These are phyloP conservation scores for Coregonus sp. DNA, from an alignment of 2,797 vertebrate genomes.

Conservation along the genomic window DNA sequence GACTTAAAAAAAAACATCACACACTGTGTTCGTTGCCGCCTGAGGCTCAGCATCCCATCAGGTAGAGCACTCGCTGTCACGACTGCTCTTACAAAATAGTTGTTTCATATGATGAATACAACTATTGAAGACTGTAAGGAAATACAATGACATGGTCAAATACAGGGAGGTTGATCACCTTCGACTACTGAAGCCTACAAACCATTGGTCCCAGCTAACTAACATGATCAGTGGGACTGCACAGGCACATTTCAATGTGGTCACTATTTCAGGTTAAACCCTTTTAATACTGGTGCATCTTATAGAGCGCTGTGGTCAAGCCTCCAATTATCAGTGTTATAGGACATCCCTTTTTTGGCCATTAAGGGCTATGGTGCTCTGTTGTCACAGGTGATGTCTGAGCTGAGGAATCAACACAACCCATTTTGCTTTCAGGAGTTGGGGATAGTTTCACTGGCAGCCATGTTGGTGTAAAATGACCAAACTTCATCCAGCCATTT, in stretches of 20 bases:
- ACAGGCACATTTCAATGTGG: slow-evolving; percentile 66
- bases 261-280: slow-evolving; percentile 76
- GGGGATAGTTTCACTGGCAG: background rate
- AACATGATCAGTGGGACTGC: slow-evolving; percentile 9
- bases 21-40: background rate
- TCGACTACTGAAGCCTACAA: slow-evolving; percentile 39
- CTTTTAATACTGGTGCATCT: slow-evolving; percentile 70
- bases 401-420: background rate
- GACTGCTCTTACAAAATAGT: background rate
- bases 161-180: slow-evolving; percentile 61
- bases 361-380: slow-evolving; percentile 51
- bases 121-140: slow-evolving; percentile 24
- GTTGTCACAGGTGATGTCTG: slow-evolving; percentile 46
- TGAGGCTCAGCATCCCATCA: background rate
- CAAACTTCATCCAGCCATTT: slow-evolving; percentile 6
- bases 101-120: background rate
- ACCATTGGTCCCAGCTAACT: slow-evolving; percentile 52
- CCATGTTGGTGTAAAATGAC: background rate
- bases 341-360: slow-evolving; percentile 28
- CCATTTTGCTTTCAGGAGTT: background rate
- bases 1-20: background rate
- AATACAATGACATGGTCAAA: slow-evolving; percentile 35
- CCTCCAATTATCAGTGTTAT: slow-evolving; percentile 68
- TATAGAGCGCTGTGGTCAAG: slow-evolving; percentile 72
- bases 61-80: slow-evolving; percentile 20